Evolutionary conservation across 2,888 invertebrate species (phyloP).

Genomic region (Pseudolycoriella hygida): DNA sequence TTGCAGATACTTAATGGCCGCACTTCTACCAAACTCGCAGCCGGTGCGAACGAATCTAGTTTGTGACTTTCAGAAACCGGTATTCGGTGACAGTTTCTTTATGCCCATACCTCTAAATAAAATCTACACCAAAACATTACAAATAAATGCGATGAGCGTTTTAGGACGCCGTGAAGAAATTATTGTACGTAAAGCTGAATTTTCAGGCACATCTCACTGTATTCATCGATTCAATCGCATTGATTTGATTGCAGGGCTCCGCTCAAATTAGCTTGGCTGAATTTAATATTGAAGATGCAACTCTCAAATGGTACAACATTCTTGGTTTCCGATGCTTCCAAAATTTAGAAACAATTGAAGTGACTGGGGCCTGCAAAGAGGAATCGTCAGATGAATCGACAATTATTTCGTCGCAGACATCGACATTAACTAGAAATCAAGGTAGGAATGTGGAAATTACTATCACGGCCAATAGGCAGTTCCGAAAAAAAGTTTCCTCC

Average conservation of each 20-base stretch:
- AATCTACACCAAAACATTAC: slow-evolving; percentile 72
- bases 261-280: slow-evolving; percentile 92
- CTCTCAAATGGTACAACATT: slow-evolving; percentile 87
- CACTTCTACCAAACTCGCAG: slow-evolving; percentile 41
- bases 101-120: slow-evolving; percentile 59
- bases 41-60: slow-evolving; percentile 51
- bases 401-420: slow-evolving; percentile 90
- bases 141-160: slow-evolving; percentile 72
- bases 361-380: slow-evolving; percentile 37
- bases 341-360: slow-evolving; percentile 16
- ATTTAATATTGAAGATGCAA: slow-evolving; percentile 70
- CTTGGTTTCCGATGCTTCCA: slow-evolving; percentile 67
- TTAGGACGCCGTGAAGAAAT: slow-evolving; percentile 59
- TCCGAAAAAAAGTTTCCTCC: too few species aligned
- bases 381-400: slow-evolving; percentile 95
- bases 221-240: slow-evolving; percentile 5
- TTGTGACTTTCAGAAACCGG: slow-evolving; percentile 52
- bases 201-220: slow-evolving; percentile 5
- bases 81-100: slow-evolving; percentile 61
- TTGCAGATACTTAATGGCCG: slow-evolving; percentile 57
- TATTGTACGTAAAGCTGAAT: slow-evolving; percentile 51
- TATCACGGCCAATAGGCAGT: background rate
- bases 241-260: slow-evolving; percentile 51
- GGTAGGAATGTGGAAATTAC: background rate
- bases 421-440: slow-evolving; percentile 74